Conservation (phyloP, 2,113 vertebrate genomes). For the Cygnus atratus region DNA sequence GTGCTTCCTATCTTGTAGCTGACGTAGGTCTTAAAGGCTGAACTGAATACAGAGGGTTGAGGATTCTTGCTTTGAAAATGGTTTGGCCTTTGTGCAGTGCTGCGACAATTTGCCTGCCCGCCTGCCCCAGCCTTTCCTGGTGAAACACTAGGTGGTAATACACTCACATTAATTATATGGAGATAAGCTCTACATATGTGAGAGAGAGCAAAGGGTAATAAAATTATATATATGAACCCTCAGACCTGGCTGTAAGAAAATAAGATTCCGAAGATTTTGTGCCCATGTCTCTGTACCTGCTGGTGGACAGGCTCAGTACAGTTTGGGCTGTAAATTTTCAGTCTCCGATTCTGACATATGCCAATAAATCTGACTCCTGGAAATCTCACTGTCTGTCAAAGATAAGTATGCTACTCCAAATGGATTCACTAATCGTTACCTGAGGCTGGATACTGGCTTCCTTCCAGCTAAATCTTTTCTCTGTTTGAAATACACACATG, state of each 20-base stretch:
- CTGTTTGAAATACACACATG: slow-evolving; percentile 42
- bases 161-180: neutral
- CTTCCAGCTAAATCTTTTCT: slow-evolving; percentile 62
- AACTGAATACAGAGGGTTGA: neutral
- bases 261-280: neutral
- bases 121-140: neutral
- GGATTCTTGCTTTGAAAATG: neutral
- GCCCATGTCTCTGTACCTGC: neutral
- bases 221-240: neutral
- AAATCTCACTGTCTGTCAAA: slow-evolving; percentile 68
- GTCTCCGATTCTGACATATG: slow-evolving; percentile 54
- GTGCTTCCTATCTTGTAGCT: neutral
- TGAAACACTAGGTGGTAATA: neutral
- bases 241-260: neutral
- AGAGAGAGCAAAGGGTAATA: neutral
- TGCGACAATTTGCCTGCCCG: neutral
- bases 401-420: slow-evolving; percentile 67
- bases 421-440: slow-evolving; percentile 67
- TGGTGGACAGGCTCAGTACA: neutral
- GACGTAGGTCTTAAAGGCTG: neutral
- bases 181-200: neutral
- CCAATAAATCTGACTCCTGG: slow-evolving; percentile 57
- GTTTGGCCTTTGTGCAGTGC: neutral
- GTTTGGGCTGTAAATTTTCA: slow-evolving; percentile 31
- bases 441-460: slow-evolving; percentile 61